Evolutionary conservation across 2,888 invertebrate species (phyloP).

Genomic region (Colostygia pectinataria): DNA sequence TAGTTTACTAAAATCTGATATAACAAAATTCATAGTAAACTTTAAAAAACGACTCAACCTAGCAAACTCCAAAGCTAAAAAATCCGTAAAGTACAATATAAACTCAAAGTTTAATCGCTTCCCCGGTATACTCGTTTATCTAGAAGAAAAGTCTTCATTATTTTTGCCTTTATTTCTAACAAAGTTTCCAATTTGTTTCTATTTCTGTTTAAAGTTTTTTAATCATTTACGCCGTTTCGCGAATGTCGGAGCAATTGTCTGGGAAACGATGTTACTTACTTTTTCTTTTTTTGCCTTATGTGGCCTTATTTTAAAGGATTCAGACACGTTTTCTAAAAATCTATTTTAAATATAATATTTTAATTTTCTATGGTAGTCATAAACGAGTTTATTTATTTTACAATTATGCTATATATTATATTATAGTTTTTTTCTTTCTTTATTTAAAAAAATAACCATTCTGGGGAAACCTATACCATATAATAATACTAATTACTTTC

Average conservation of each 20-base stretch:
- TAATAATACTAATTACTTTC: too few relatives aligned
- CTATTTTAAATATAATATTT: too few relatives aligned
- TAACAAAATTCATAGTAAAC: too few relatives aligned
- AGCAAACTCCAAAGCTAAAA: slow-evolving; percentile 4
- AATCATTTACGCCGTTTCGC: slow-evolving; percentile 40
- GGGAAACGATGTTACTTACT: slow-evolving; percentile 15
- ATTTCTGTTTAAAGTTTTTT: slow-evolving; percentile 46
- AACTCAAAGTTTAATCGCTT: slow-evolving; percentile 6
- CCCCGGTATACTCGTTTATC: slow-evolving; percentile 12
- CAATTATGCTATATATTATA: too few relatives aligned
- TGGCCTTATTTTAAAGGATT: background rate
- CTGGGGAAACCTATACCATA: too few relatives aligned
- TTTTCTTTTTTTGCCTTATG: background rate
- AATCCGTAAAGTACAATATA: background rate
- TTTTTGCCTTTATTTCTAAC: slow-evolving; percentile 29
- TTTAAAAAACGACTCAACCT: too few relatives aligned
- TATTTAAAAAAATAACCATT: too few relatives aligned
- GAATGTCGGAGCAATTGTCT: slow-evolving; percentile 39
- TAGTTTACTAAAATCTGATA: too few relatives aligned
- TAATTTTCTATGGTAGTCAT: too few relatives aligned
- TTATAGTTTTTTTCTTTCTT: too few relatives aligned
- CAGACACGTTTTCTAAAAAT: background rate
- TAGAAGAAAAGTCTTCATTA: slow-evolving; percentile 6
- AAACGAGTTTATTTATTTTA: too few relatives aligned
- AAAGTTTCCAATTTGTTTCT: slow-evolving; percentile 37